phyloP scores from a whole-genome alignment of 2,113 vertebrate genomes.

The Pomatorhinus ruficollis region DNA sequence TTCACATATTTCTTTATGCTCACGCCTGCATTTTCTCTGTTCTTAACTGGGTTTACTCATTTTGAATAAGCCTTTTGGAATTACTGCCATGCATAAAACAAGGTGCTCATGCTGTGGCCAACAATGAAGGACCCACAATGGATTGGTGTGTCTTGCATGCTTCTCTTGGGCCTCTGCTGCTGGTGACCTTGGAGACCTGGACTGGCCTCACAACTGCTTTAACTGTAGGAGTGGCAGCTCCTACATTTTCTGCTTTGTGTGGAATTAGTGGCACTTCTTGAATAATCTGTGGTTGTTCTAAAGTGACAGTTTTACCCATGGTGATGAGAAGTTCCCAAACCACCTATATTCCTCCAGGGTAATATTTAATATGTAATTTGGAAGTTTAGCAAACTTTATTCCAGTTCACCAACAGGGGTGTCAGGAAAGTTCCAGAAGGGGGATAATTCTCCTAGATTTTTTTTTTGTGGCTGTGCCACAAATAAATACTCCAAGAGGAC shows the following conservation, averaged over 20 bases:
- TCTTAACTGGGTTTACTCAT: background rate
- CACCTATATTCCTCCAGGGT: background rate
- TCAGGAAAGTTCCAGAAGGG: background rate
- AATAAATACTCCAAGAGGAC: background rate
- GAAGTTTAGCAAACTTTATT: background rate
- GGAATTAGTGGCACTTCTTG: background rate
- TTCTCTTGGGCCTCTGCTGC: background rate
- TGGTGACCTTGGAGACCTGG: background rate
- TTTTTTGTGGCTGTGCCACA: background rate
- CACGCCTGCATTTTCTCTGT: background rate
- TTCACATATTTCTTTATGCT: background rate
- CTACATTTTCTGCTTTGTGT: background rate
- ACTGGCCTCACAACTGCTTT: background rate
- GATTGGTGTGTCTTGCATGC: background rate
- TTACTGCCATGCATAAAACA: background rate
- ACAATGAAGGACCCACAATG: background rate
- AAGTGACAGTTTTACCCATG: background rate
- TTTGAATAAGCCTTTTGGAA: background rate
- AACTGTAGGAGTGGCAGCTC: background rate
- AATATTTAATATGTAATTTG: background rate
- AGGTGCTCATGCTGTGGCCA: slow-evolving; percentile 1
- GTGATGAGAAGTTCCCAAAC: background rate
- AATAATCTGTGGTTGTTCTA: background rate
- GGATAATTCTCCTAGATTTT: background rate
- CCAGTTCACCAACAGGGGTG: background rate